A percentile compares a stretch with the other conserved stretches of the same genome.
Evolutionary conservation across 2,797 vertebrate species (phyloP).

Genomic region (Crocodylus rhombifer): DNA sequence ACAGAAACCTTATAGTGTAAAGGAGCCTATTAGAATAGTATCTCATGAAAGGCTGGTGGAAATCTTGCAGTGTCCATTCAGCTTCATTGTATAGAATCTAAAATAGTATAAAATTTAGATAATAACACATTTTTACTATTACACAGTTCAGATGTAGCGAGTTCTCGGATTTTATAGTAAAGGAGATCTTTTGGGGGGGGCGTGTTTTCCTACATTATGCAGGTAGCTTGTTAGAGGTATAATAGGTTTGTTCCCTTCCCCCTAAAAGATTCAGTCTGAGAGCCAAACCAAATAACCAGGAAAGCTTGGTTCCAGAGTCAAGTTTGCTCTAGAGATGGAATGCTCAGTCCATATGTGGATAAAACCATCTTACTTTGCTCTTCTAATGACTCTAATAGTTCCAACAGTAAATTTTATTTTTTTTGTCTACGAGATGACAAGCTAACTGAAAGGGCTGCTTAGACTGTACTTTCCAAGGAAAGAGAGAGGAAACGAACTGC

Average conservation of each 20-base stretch:
- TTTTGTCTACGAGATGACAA: background rate
- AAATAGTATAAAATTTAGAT: slow-evolving; percentile 13
- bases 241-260: too few species aligned
- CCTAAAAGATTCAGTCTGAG: background rate
- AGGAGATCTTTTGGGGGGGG: background rate
- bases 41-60: slow-evolving; percentile 15
- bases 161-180: background rate
- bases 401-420: background rate
- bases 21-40: slow-evolving; percentile 37
- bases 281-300: background rate
- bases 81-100: background rate
- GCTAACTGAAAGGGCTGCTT: background rate
- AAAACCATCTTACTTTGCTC: background rate
- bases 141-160: background rate
- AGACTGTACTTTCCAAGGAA: background rate
- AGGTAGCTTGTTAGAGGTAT: background rate
- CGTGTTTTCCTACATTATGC: background rate
- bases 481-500: background rate
- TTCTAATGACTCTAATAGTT: background rate
- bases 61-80: slow-evolving; percentile 2
- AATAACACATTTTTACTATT: background rate
- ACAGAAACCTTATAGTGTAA: slow-evolving; percentile 46
- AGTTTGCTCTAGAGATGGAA: background rate
- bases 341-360: background rate
- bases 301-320: background rate